Conservation (phyloP, 2,113 vertebrate species). For the Dicrurus megarhynchus region DNA sequence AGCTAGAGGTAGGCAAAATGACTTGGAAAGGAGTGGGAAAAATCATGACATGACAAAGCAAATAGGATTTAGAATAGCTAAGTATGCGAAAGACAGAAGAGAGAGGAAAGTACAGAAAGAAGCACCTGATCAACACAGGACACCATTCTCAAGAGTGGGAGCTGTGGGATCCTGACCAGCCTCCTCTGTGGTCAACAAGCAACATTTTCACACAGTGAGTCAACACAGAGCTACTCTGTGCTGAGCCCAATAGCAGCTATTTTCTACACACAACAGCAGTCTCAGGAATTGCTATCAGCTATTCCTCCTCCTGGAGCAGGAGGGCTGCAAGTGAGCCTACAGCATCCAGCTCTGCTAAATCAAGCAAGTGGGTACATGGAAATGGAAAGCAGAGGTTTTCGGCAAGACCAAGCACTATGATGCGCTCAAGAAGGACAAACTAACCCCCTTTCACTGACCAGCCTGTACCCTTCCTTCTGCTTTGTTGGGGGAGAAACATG, state of each 20-base stretch:
- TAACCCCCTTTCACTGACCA: neutral
- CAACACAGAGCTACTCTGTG: neutral
- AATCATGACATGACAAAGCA: neutral
- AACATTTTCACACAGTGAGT: neutral
- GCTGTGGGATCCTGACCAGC: neutral
- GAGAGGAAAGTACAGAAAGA: neutral
- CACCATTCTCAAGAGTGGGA: neutral
- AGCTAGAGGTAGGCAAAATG: neutral
- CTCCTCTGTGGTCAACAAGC: neutral
- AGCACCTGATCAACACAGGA: neutral
- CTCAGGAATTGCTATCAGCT: neutral
- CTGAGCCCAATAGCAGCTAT: neutral
- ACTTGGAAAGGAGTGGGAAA: neutral
- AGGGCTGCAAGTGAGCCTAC: neutral
- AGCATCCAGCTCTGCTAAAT: neutral
- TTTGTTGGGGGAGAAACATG: neutral
- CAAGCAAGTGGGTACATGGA: neutral
- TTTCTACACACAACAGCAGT: neutral
- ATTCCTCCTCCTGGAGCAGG: neutral
- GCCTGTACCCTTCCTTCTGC: neutral
- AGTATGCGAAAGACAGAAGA: neutral
- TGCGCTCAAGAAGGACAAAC: neutral
- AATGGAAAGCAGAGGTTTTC: neutral
- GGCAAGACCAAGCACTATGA: neutral
- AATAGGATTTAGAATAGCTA: neutral